Conservation (phyloP, 2,797 vertebrate species). For the Darevskia mixta region DNA sequence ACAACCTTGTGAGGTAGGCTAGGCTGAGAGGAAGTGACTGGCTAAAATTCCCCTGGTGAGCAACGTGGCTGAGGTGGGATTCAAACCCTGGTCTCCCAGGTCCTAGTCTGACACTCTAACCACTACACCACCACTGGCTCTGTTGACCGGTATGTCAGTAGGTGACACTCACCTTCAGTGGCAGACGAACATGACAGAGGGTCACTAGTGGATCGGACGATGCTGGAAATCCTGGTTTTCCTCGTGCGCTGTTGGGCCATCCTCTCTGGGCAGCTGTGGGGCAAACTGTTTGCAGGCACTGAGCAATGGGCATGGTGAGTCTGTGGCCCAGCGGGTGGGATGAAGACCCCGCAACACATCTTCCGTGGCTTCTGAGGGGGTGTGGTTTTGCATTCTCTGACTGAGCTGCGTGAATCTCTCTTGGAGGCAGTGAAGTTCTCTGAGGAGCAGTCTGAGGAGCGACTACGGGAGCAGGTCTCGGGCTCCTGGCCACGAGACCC, state of each 20-base stretch:
- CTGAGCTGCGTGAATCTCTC: constrained; percentile 62
- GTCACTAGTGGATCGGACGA: constrained; percentile 94
- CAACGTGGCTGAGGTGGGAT: too few species aligned
- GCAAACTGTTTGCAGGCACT: constrained; percentile 61
- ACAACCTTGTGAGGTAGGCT: too few species aligned
- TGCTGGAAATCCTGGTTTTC: constrained; percentile 80
- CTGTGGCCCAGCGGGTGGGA: constrained; percentile 78
- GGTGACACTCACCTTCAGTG: constrained; percentile 81
- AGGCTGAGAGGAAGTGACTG: too few species aligned
- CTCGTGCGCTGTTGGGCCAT: constrained; percentile 70
- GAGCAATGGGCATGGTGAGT: constrained; percentile 78
- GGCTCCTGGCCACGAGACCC: constrained; percentile 77
- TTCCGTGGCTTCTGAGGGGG: constrained; percentile 80
- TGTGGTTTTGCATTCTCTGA: constrained; percentile 59
- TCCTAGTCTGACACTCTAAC: too few species aligned
- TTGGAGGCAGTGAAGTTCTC: constrained; percentile 79
- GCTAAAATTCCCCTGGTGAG: too few species aligned
- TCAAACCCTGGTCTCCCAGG: too few species aligned
- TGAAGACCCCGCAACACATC: constrained; percentile 87
- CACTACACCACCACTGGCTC: too few species aligned
- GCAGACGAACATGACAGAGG: constrained; percentile 86
- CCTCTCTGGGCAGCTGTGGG: constrained; percentile 55
- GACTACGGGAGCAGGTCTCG: constrained; percentile 54
- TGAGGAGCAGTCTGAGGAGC: constrained; percentile 82
- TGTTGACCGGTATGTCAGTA: too few species aligned